Evolutionary conservation across 2,113 vertebrate species (phyloP).

Genomic region (Paradisaea rubra): DNA sequence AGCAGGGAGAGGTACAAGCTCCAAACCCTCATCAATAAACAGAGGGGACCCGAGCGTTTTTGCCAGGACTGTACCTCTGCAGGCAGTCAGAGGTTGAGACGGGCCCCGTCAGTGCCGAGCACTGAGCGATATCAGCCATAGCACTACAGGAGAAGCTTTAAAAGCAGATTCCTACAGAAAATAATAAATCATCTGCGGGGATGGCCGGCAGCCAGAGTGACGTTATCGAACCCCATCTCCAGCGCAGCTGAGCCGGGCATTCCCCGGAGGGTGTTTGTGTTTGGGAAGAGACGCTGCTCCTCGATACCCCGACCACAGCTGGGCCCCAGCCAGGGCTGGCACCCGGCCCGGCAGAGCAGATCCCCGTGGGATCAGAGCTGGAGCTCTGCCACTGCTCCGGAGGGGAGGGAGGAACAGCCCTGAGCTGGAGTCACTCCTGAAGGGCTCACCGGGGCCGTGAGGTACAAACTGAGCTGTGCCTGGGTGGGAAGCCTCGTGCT

Average conservation of each 20-base stretch:
- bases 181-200: neutral
- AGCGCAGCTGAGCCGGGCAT: neutral
- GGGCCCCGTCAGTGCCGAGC: neutral
- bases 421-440: neutral
- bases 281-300: neutral
- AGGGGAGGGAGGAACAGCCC: neutral
- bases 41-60: neutral
- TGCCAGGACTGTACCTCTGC: neutral
- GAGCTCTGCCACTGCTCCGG: neutral
- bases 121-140: neutral
- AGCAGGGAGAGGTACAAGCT: neutral
- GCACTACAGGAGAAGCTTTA: neutral
- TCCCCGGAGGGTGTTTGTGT: neutral
- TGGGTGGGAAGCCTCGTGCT: neutral
- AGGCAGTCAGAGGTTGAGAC: neutral
- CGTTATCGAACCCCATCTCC: neutral
- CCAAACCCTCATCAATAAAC: neutral
- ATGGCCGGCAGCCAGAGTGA: slow-evolving; percentile 22
- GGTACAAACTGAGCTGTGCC: neutral
- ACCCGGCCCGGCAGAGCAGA: neutral
- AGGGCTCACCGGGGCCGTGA: neutral
- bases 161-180: neutral
- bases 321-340: neutral
- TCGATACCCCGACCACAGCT: neutral
- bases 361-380: neutral